phyloP scores from a whole-genome alignment of 1,140 invertebrate genomes.

The Pseudoatta argentina region DNA sequence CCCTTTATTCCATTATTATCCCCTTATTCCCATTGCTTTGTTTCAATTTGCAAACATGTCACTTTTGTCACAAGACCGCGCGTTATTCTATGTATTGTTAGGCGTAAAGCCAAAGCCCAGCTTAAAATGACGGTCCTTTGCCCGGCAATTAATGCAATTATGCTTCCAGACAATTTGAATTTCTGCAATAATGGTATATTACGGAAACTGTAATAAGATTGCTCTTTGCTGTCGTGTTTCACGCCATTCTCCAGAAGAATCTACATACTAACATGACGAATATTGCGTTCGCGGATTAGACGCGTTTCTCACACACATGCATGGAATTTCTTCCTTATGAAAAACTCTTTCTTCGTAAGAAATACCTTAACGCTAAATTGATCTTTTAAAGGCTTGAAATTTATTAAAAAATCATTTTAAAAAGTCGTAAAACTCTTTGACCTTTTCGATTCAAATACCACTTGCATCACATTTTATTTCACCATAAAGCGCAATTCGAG shows the following conservation, averaged over 20 bases:
- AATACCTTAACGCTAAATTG: neutral
- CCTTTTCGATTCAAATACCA: neutral
- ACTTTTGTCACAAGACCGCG: constrained; percentile 20
- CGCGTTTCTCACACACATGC: neutral
- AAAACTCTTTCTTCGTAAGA: neutral
- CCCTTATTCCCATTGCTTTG: constrained; percentile 5
- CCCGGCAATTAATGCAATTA: constrained; percentile 50
- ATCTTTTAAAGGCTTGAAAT: no score
- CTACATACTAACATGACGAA: neutral
- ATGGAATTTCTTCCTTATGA: neutral
- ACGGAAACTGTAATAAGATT: constrained; percentile 32
- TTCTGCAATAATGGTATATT: neutral
- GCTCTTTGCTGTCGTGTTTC: constrained; percentile 22
- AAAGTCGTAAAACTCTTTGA: neutral
- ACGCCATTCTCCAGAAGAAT: neutral
- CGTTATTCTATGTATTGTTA: constrained; percentile 22
- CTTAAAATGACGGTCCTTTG: constrained; percentile 50
- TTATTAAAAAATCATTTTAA: no score
- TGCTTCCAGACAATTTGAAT: constrained; percentile 36
- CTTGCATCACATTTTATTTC: neutral
- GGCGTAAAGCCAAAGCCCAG: constrained; percentile 4
- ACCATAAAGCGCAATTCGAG: neutral
- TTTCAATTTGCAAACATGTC: constrained; percentile 40
- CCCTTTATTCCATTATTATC: constrained; percentile 34
- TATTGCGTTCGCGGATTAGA: constrained; percentile 34